Conservation (phyloP, 2,797 vertebrate species). For the Coreius guichenoti region DNA sequence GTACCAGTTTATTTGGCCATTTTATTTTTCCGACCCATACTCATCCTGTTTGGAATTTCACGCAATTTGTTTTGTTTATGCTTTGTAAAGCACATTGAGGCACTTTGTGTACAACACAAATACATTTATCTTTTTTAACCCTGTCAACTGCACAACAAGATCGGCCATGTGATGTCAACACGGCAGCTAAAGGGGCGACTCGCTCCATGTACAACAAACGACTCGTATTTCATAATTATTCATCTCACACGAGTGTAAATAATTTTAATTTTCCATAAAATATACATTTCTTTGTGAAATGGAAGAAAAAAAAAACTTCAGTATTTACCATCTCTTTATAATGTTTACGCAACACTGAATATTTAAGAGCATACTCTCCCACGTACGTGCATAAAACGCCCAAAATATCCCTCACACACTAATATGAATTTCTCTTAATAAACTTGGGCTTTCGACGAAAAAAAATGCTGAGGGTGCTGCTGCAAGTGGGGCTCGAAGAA, state of each 20-base stretch:
- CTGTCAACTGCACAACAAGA: background rate
- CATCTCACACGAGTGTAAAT: background rate
- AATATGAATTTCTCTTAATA: background rate
- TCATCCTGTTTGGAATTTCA: too few species aligned
- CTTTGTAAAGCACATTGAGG: background rate
- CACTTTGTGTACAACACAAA: background rate
- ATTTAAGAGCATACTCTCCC: background rate
- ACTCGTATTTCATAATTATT: background rate
- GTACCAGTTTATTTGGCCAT: background rate
- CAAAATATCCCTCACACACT: too few species aligned
- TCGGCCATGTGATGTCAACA: background rate
- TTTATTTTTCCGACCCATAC: background rate
- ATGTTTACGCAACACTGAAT: background rate
- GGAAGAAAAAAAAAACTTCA: too few species aligned
- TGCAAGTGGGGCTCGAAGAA: background rate
- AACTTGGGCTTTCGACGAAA: background rate
- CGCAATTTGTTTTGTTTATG: background rate
- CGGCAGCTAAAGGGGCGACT: background rate
- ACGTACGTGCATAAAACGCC: background rate
- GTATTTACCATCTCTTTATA: background rate
- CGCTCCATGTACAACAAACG: background rate
- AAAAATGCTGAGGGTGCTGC: background rate
- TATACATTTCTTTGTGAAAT: too few species aligned
- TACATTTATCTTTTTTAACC: background rate
- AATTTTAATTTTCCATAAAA: too few species aligned